A percentile compares a stretch with the other conserved stretches of the same genome.
Evolutionary conservation across 1,140 invertebrate genomes (phyloP).

Genomic region (Drosophila punjabiensis): DNA sequence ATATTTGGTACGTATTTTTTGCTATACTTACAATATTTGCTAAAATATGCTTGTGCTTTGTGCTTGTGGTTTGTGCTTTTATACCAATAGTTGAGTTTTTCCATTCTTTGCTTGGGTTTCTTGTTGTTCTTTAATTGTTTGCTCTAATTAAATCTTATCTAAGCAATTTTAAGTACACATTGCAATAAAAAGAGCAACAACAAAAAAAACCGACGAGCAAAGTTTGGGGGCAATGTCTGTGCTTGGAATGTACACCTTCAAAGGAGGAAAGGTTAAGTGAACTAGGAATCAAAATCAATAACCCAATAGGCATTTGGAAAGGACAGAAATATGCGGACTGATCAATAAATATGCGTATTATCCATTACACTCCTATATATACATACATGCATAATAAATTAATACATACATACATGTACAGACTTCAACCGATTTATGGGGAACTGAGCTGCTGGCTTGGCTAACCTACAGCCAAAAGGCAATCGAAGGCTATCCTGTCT

Average conservation of each 20-base stretch:
- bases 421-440: conserved; percentile 16
- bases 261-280: neutral
- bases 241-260: neutral
- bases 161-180: conserved; percentile 52
- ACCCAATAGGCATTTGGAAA: conserved; percentile 18
- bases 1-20: neutral
- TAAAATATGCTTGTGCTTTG: neutral
- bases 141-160: conserved; percentile 63
- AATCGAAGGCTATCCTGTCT: conserved; percentile 27
- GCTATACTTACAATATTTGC: neutral
- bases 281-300: conserved; percentile 63
- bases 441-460: conserved; percentile 12
- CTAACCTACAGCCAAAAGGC: conserved; percentile 28
- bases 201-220: conserved; percentile 6
- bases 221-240: conserved; percentile 20
- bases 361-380: conserved; percentile 4
- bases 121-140: conserved; percentile 10
- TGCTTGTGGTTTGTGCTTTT: neutral
- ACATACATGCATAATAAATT: conserved; percentile 1
- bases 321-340: conserved; percentile 6
- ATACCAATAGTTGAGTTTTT: conserved; percentile 2
- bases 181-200: conserved; percentile 10
- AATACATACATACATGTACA: no score
- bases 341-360: conserved; percentile 32
- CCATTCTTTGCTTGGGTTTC: neutral